A percentile compares a stretch with the other conserved stretches of the same genome.
These are phyloP conservation scores for Zhuqinia jingwanae DNA, from an alignment of 2,888 invertebrate genomes.

Conservation along the genomic window DNA sequence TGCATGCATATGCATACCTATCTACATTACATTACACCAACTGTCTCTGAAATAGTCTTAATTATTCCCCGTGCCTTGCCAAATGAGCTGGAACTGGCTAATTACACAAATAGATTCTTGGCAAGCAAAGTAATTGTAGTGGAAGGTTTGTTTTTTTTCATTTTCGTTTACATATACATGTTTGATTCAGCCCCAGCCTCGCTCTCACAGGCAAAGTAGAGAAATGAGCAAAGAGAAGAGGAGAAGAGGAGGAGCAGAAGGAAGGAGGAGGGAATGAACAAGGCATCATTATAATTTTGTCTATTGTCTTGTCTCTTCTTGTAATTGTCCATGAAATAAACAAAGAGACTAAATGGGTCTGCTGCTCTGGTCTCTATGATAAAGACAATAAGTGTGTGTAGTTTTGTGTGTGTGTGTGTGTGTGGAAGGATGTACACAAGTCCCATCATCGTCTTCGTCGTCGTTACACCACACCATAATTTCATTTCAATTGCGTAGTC, in stretches of 20 bases:
- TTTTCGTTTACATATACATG: too few relatives aligned
- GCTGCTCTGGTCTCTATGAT: background rate
- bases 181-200: too few relatives aligned
- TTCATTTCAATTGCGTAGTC: conserved; percentile 45
- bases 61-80: conserved; percentile 30
- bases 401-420: too few relatives aligned
- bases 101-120: conserved; percentile 68
- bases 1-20: too few relatives aligned
- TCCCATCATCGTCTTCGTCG: background rate
- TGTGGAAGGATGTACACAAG: conserved; percentile 17
- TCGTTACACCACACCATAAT: conserved; percentile 49
- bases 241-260: conserved; percentile 55
- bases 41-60: conserved; percentile 2
- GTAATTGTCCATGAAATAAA: conserved; percentile 70
- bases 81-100: conserved; percentile 63
- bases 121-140: conserved; percentile 42
- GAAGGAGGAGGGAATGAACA: conserved; percentile 59
- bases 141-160: background rate
- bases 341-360: conserved; percentile 43
- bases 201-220: background rate
- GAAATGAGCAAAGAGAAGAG: background rate
- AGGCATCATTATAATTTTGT: conserved; percentile 63
- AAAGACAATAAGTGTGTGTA: conserved; percentile 13
- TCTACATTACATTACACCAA: background rate
- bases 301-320: conserved; percentile 59